Conservation (phyloP, 2,888 invertebrate genomes). For the Orgyia antiqua region DNA sequence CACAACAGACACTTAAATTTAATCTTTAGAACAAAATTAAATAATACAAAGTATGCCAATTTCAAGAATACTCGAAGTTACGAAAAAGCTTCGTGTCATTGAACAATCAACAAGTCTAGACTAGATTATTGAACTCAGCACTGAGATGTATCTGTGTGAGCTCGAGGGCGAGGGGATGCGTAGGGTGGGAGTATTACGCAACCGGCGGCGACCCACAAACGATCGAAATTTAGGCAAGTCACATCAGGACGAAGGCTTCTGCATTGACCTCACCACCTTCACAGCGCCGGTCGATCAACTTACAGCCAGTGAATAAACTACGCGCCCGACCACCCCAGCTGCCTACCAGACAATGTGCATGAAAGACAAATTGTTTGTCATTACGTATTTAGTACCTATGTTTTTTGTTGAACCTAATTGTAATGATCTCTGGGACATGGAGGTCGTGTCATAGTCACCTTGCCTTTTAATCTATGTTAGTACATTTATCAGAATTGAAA, state of each 20-base stretch:
- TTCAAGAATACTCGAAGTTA: constrained; percentile 8
- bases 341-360: constrained; percentile 17
- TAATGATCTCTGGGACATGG: background rate
- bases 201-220: constrained; percentile 49
- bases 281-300: constrained; percentile 55
- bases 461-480: too few relatives aligned
- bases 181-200: constrained; percentile 42
- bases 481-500: too few relatives aligned
- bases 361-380: constrained; percentile 1
- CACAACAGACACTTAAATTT: too few relatives aligned
- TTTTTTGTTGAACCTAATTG: background rate
- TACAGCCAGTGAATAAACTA: constrained; percentile 25
- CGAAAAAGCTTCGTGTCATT: constrained; percentile 21
- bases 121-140: constrained; percentile 44
- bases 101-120: constrained; percentile 56
- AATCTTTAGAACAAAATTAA: background rate
- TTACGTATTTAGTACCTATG: background rate
- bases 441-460: constrained; percentile 3
- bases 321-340: constrained; percentile 25
- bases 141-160: constrained; percentile 20
- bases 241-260: constrained; percentile 51
- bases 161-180: constrained; percentile 29
- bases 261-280: constrained; percentile 56
- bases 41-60: constrained; percentile 1
- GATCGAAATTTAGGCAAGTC: constrained; percentile 45